Base-by-base conservation (phyloP, 2,888 invertebrate species). In the Meliscaeva auricollis region DNA sequence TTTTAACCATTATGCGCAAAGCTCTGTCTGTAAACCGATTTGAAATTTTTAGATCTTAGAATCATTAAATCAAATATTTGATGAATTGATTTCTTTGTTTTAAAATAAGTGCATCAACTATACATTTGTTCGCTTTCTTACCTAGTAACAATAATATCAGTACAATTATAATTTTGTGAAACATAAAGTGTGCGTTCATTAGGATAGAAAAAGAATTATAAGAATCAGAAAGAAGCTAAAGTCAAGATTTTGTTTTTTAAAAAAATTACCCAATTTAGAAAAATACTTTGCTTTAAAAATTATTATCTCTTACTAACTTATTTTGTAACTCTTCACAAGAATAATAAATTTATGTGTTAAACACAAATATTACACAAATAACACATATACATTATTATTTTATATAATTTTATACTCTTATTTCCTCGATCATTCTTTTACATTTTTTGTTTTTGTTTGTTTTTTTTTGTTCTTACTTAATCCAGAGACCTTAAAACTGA, bases 401-500 rank as follows among this genome's bases (percentile, higher is more conserved):
- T 52, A 52, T 46, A 17, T 11, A 38, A 38, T 56, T 35, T 3
- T 54, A 30, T 56, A 58, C 35, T 58, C 58, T 38, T 58, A 58
- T 30, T 13, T 38, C 56, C 32, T 58, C 20, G 32, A 32, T 56
- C 32, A 3, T 35, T 3, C 17, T 32, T 32, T 54, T 30, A 30
- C 32, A 56, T 32, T 30, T 11, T 5, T 32, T n/a, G n/a, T n/a
- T n/a, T n/a, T n/a, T n/a, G n/a, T n/a, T n/a, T n/a, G n/a, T n/a
- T n/a, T n/a, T n/a, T n/a, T n/a, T n/a, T n/a, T n/a, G n/a, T 44
- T 15, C 3, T 5, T 15, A 2, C 15, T 15, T 44, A 6, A 6
- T 15, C 15, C 1, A 3, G 4, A 0, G 0, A 1, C 88, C 89
- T 91, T 92, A 92, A 90, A 92, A 92, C 88, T 92, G 92, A 87